Base-by-base conservation (phyloP, 2,797 vertebrate genomes). In the Hozukius guyotensis region DNA sequence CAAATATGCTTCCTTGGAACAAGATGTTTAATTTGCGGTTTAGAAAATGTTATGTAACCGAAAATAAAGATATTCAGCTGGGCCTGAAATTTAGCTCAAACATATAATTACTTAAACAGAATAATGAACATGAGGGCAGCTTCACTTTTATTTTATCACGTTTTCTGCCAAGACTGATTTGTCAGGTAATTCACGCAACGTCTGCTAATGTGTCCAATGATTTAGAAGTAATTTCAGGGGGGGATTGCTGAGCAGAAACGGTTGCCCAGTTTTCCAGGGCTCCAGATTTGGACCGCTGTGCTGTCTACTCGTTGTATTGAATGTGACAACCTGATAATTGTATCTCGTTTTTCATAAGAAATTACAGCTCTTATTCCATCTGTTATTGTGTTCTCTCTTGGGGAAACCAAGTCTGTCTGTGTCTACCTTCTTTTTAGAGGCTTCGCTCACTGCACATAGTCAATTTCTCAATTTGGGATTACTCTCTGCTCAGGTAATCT, bases 401-500 rank as follows among this genome's bases (percentile, higher is more conserved):
- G 53, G 65, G 9, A 12, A 61, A 20, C 24, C 5, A 12, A 3
- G 14, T 80, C 10, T 34, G 5, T 22, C 55, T 32, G 8, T 32
- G 5, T 78, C 10, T 27, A 32, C 62, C 56, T 69, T 68, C 5
- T 34, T 72, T 75, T 75, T 52, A 16, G 16, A 34, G n/a, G 10
- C 18, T 20, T n/a, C 34, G 42, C 62, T 24, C 34, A 6, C 25
- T 70, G 59, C 31, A 71, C 25, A 38, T 22, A 24, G 8, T 69
- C 65, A 18, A 27, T 81, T 66, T 72, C 56, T 83, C 68, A 79
- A 14, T 83, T 75, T 65, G 4, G 46, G 72, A 86, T 88, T 86
- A 73, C 46, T 71, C 61, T 29, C 77, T 36, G 64, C n/a, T 61
- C 65, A 85, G 69, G 32, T 70, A 78, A 84, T 87, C 84, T 89